Evolutionary conservation across 2,888 invertebrate species (phyloP).

Genomic region (Lepidonotus clava): DNA sequence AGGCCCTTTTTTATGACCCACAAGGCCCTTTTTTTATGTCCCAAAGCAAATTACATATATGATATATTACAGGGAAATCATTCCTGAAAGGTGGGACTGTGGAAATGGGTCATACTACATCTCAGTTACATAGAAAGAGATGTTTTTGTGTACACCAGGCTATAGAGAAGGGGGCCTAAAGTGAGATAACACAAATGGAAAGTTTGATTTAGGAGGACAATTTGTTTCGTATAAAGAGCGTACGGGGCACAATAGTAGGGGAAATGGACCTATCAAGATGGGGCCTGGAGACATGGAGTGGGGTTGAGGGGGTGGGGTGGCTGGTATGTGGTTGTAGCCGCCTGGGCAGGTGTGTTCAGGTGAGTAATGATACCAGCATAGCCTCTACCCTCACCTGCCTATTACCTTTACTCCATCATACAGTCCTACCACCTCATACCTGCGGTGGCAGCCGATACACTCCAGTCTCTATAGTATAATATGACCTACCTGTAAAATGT

Average conservation of each 20-base stretch:
- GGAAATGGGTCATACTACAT: too few species aligned
- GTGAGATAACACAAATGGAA: neutral
- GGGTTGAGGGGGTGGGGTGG: neutral
- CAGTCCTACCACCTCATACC: neutral
- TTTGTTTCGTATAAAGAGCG: neutral
- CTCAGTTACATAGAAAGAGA: too few species aligned
- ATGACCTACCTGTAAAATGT: neutral
- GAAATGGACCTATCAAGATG: neutral
- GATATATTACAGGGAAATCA: too few species aligned
- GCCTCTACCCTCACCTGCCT: constrained; percentile 3
- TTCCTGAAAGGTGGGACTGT: too few species aligned
- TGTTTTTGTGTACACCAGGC: neutral
- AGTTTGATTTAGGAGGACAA: neutral
- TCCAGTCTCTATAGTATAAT: neutral
- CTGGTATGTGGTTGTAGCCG: neutral
- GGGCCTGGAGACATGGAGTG: neutral
- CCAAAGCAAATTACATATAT: too few species aligned
- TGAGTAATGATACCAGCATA: constrained; percentile 24
- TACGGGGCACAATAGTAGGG: neutral
- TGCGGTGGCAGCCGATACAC: neutral
- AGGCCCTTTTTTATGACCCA: too few species aligned
- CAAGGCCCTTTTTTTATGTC: too few species aligned
- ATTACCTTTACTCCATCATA: neutral
- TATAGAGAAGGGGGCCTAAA: neutral
- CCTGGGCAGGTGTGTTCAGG: neutral